Conservation (phyloP, 2,888 invertebrate genomes). For the Alsophila aescularia region DNA sequence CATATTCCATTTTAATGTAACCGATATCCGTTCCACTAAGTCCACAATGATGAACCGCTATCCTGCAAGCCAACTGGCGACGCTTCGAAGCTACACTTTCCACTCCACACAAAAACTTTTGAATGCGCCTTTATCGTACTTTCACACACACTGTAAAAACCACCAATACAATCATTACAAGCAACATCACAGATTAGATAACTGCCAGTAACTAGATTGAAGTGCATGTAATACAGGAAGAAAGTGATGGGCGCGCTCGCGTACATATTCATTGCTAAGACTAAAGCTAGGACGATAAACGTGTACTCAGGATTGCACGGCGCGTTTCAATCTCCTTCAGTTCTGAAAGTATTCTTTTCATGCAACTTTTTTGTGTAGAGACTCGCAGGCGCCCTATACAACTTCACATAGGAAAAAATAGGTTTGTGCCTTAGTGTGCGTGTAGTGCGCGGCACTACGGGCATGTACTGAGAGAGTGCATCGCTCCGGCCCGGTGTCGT, state of each 20-base stretch:
- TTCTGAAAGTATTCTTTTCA: constrained; percentile 69
- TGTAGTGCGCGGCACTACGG: constrained; percentile 72
- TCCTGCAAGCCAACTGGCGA: constrained; percentile 6
- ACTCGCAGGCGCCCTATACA: constrained; percentile 65
- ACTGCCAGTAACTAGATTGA: constrained; percentile 28
- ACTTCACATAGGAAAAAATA: constrained; percentile 72
- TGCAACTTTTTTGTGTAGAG: constrained; percentile 65
- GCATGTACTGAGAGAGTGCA: constrained; percentile 81
- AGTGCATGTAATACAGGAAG: constrained; percentile 35
- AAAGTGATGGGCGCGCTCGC: constrained; percentile 26
- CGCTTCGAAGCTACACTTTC: not conserved
- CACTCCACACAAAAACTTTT: constrained; percentile 4
- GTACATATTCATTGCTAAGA: constrained; percentile 12
- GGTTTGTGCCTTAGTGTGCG: constrained; percentile 74
- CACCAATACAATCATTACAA: constrained; percentile 11
- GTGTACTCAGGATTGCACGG: constrained; percentile 36
- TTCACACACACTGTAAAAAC: constrained; percentile 20
- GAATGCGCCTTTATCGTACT: constrained; percentile 9
- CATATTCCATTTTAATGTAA: constrained; percentile 53
- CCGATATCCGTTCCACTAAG: constrained; percentile 78
- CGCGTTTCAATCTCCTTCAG: constrained; percentile 66
- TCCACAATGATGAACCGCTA: constrained; percentile 26
- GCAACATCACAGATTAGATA: constrained; percentile 20
- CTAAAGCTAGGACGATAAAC: constrained; percentile 28
- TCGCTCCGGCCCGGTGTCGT: constrained; percentile 83